Base-by-base conservation (phyloP, 2,797 vertebrate species). In the Triplophysa bombifrons region DNA sequence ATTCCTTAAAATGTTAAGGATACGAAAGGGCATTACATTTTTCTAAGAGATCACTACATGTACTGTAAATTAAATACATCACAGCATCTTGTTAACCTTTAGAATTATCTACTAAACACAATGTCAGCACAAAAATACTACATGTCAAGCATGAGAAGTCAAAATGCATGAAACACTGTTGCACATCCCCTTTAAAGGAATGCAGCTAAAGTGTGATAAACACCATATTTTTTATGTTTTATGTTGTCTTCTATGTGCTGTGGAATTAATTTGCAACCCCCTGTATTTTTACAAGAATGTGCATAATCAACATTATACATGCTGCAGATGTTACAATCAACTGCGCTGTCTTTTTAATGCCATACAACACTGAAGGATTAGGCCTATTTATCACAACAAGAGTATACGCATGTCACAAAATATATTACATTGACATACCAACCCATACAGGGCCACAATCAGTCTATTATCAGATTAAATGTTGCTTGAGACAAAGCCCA, bases 151-250 rank as follows among this genome's bases (percentile, higher is more conserved):
- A 27, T 27, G 25, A 27, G 25, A 27, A 27, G 25, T 27, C 25
- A 27, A 2, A 27, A 27, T 27, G 25, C 25, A 27, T 27, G 25
- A 27, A 27, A 27, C 25, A 27, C 25, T 27, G 25, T 27, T 27
- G 25, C 25, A 27, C 25, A 1, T 27, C 25, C 25, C 25, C 25
- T 27, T 27, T 27, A 27, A 27, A 27, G 25, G 1, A 27, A 27
- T 27, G 25, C 25, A 27, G 25, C 25, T 27, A 27, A 27, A 30
- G 27, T 63, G 27, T 19, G 34, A 74, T 74, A 63, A 50, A 20
- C n/a, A 30, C 46, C 19, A 74, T 74, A 13, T 38, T 51, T 34
- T 11, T 50, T 7, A 74, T 74, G 46, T 51, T 64, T 38, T 22
- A 34, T 38, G 30, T n/a, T 25, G 48, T 48, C 65, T 55, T 38